A percentile compares a stretch with the other conserved stretches of the same genome.
Conservation (phyloP, 64 coral and sea anemone species). For the Acropora yongei region DNA sequence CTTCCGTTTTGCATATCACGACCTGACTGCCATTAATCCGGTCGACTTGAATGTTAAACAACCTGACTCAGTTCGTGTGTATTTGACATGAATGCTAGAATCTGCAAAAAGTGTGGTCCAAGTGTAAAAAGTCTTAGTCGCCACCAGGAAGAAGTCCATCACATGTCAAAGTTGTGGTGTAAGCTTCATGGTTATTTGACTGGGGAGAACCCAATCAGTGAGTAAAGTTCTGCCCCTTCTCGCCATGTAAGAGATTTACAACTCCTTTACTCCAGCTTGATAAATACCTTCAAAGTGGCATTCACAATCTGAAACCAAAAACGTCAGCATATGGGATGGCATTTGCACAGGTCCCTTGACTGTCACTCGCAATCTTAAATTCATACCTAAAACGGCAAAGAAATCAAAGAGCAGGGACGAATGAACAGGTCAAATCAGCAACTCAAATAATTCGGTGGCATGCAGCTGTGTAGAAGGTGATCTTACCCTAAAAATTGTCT, state of each 20-base stretch:
- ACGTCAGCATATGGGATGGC: slow-evolving; percentile 14
- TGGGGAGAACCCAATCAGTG: slow-evolving; percentile 38
- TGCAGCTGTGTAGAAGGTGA: no score
- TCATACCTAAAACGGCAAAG: slow-evolving; percentile 25
- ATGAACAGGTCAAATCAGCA: slow-evolving; percentile 28
- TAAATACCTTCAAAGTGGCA: slow-evolving; percentile 46
- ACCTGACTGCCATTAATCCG: no score
- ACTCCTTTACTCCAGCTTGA: slow-evolving; percentile 49
- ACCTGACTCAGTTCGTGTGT: no score
- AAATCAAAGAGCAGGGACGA: slow-evolving; percentile 14
- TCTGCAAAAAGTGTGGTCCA: slow-evolving; percentile 35
- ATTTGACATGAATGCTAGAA: slow-evolving; percentile 31
- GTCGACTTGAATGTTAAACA: slow-evolving; percentile 39
- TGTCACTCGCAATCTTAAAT: background rate
- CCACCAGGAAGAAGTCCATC: slow-evolving; percentile 53
- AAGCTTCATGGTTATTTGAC: slow-evolving; percentile 57
- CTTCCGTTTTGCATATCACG: background rate
- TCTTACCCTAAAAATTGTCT: no score
- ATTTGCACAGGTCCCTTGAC: slow-evolving; percentile 41
- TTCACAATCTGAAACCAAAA: slow-evolving; percentile 57
- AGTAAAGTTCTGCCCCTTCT: slow-evolving; percentile 64
- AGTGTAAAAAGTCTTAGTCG: slow-evolving; percentile 54
- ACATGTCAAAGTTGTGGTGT: slow-evolving; percentile 39
- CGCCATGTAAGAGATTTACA: slow-evolving; percentile 49
- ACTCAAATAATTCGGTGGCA: no score